These are phyloP conservation scores for Cephus cinctus DNA, from an alignment of 1,140 invertebrate species.

Conservation along the genomic window DNA sequence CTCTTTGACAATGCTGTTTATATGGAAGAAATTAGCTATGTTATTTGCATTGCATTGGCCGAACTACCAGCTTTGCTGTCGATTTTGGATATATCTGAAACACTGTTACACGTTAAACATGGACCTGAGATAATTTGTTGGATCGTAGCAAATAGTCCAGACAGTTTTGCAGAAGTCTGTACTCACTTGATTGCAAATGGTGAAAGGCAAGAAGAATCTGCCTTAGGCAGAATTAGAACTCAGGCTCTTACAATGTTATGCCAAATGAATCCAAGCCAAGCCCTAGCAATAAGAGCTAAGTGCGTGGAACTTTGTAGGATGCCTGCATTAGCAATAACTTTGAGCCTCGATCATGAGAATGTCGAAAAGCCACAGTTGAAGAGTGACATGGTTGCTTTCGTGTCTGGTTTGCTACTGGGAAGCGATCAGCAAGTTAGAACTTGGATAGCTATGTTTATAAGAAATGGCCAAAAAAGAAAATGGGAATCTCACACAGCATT, in stretches of 20 bases:
- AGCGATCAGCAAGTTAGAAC: constrained; percentile 85
- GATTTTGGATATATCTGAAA: constrained; percentile 81
- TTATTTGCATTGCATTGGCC: constrained; percentile 89
- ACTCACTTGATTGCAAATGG: constrained; percentile 82
- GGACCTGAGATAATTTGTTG: constrained; percentile 87
- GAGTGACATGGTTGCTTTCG: constrained; percentile 74
- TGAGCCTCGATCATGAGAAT: constrained; percentile 66
- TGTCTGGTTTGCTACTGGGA: constrained; percentile 86
- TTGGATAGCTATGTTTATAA: constrained; percentile 91
- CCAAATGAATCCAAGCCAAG: constrained; percentile 86
- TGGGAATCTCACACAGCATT: constrained; percentile 72
- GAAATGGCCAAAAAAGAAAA: constrained; percentile 87
- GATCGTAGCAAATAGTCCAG: constrained; percentile 89
- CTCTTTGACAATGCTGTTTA: constrained; percentile 95
- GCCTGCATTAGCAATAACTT: constrained; percentile 79
- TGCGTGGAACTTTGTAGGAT: constrained; percentile 87
- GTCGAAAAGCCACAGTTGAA: constrained; percentile 35
- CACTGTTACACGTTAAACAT: constrained; percentile 86
- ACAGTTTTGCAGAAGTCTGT: constrained; percentile 89
- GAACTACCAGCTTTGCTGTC: constrained; percentile 88
- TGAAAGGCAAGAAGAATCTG: constrained; percentile 84
- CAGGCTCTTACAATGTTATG: constrained; percentile 78
- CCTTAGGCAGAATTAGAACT: constrained; percentile 69
- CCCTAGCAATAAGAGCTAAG: constrained; percentile 77
- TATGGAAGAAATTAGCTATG: constrained; percentile 92